Evolutionary conservation across 2,888 invertebrate species (phyloP).

Genomic region (Chrysodeixis includens): DNA sequence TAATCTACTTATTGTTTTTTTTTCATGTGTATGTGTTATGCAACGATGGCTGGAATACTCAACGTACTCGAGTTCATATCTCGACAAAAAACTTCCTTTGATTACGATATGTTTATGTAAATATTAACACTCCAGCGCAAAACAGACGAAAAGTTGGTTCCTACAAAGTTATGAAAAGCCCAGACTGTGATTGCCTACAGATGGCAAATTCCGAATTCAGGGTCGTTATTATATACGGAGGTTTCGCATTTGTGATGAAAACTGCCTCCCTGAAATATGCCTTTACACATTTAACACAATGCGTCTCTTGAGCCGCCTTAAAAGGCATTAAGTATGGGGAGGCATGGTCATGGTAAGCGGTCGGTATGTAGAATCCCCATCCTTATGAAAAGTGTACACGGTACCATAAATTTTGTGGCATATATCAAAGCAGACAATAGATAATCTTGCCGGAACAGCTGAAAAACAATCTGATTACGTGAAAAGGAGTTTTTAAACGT

Average conservation of each 20-base stretch:
- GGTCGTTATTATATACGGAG: neutral
- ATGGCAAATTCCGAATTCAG: neutral
- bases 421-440: neutral
- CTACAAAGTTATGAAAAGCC: neutral
- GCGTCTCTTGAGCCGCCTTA: neutral
- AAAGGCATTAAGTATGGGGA: neutral
- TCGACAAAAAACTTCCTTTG: neutral
- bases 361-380: neutral
- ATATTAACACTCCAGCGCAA: neutral
- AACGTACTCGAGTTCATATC: too few species aligned
- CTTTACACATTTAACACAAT: neutral
- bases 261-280: neutral
- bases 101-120: neutral
- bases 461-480: neutral
- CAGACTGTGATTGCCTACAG: neutral
- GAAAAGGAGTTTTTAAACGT: too few species aligned
- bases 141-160: neutral
- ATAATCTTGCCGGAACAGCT: neutral
- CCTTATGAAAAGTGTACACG: neutral
- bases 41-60: neutral
- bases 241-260: neutral
- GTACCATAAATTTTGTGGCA: neutral
- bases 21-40: too few species aligned
- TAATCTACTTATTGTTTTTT: too few species aligned
- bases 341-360: neutral